Conservation (phyloP, 2,888 invertebrate genomes). For the Calephelis perditalis region DNA sequence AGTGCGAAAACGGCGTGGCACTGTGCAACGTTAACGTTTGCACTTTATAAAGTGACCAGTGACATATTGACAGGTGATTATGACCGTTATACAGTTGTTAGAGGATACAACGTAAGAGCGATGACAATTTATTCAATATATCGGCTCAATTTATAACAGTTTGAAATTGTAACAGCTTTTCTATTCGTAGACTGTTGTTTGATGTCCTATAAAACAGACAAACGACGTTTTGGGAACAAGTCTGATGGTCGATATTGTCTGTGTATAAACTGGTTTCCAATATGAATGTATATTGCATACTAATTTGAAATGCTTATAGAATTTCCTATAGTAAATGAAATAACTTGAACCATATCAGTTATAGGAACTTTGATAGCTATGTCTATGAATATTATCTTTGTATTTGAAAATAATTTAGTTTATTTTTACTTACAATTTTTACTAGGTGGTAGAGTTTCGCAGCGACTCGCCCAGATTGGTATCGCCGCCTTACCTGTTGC, state of each 20-base stretch:
- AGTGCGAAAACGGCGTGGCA: constrained; percentile 52
- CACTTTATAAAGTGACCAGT: constrained; percentile 45
- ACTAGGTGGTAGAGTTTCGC: too few species aligned
- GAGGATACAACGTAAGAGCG: constrained; percentile 33
- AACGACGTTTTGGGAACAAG: background rate
- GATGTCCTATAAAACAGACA: background rate
- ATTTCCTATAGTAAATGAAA: too few species aligned
- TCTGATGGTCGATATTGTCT: background rate
- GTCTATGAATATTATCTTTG: too few species aligned
- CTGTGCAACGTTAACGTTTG: constrained; percentile 44
- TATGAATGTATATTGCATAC: too few species aligned
- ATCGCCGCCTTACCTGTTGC: too few species aligned
- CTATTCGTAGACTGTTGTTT: background rate
- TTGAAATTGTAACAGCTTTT: constrained; percentile 17
- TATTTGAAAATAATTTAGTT: too few species aligned
- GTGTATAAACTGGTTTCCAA: background rate
- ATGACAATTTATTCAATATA: constrained; percentile 49
- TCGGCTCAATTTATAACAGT: constrained; percentile 41
- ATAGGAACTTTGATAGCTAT: too few species aligned
- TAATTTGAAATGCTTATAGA: too few species aligned
- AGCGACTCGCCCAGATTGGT: too few species aligned
- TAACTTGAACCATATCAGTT: too few species aligned
- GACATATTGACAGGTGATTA: constrained; percentile 58
- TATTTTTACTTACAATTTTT: too few species aligned
- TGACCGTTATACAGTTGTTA: constrained; percentile 48